Base-by-base conservation (phyloP, 2,888 invertebrate species). In the Heliconius cydno region DNA sequence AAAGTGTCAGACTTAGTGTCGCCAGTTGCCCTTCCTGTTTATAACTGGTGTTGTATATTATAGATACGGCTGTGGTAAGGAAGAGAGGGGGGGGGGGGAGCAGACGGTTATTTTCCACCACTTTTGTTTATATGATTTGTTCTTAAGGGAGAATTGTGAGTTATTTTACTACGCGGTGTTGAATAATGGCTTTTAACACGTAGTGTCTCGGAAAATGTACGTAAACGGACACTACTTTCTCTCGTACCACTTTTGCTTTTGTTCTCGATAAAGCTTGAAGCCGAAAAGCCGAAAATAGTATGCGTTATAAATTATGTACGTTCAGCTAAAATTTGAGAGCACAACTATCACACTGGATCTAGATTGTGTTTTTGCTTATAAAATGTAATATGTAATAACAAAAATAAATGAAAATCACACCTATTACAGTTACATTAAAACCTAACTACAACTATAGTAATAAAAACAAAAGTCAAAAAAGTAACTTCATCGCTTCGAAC, bases 1-100 rank as follows among this genome's bases (percentile, higher is more conserved):
- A 80, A 82, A 84, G 71, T 78, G 74, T 86, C 83, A 92, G 92
- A 92, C 91, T 87, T 88, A 88, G 84, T 89, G 91, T 87, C 92
- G 89, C 90, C 90, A 86, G 73, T 83, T 71, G 86, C 86, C 89
- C 86, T 87, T 82, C 87, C 85, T 84, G 87, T 80, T 81, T 83
- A 85, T 90, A 90, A 88, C 89, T 7, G 67, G 63, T 82, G 83
- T 81, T 82, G 73, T 72, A 52, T 57, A 9, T n/a, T n/a, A 71
- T 71, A 46, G 25, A 19, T 15, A 52, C 10, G 46, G 5, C 15
- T 15, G 4, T 28, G 30, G 38, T 80, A 81, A 12, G 41, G 3
- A 38, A 10, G 10, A 41, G 38, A 38, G 38, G 38, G 38, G 9
- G 6, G 5, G 82, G 82, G 77, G 60, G 81, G n/a, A 70, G 76